Evolutionary conservation across 2,797 vertebrate species (phyloP).

Genomic region (Luscinia luscinia): DNA sequence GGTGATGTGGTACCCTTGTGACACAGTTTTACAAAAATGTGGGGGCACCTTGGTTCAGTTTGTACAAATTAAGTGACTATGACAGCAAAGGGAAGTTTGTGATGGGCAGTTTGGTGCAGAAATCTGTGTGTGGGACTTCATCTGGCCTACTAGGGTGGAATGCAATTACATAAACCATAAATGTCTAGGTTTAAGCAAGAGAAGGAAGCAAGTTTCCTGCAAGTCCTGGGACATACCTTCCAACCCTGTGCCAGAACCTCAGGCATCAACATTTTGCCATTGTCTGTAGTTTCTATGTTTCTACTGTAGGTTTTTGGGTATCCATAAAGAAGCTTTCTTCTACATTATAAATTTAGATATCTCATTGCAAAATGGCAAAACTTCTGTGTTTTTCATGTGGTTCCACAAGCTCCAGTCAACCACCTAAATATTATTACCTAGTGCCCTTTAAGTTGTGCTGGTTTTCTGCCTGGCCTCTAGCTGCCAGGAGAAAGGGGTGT

Average conservation of each 20-base stretch:
- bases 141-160: background rate
- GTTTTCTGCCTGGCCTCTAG: background rate
- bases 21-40: background rate
- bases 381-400: background rate
- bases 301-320: background rate
- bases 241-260: background rate
- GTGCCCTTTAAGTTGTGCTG: background rate
- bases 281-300: background rate
- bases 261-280: background rate
- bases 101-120: background rate
- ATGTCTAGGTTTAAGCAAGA: background rate
- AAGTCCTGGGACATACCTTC: rapidly evolving
- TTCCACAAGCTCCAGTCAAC: background rate
- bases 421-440: background rate
- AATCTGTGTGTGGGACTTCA: background rate
- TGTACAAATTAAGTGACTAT: background rate
- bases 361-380: background rate
- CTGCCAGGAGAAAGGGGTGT: background rate
- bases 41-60: background rate
- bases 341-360: background rate
- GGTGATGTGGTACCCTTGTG: background rate
- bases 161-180: background rate
- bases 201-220: background rate
- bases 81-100: slow-evolving; percentile 1
- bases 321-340: background rate